Base-by-base conservation (phyloP, 2,888 invertebrate species). In the Papilio protenor region DNA sequence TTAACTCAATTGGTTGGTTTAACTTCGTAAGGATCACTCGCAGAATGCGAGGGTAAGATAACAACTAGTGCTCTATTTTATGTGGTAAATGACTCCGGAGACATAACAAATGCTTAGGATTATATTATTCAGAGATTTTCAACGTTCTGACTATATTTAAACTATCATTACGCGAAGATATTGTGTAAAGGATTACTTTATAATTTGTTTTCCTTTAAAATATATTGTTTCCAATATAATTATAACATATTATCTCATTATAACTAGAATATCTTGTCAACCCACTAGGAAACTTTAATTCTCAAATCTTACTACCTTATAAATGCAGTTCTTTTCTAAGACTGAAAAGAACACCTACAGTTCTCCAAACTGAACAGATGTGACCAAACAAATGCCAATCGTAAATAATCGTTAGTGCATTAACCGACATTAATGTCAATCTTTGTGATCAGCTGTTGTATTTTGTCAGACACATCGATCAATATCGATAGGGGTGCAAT, bases 391-490 rank as follows among this genome's bases (percentile, higher is more conserved):
- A 66, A 40, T 40, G 66, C 11, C 66, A 27, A 10, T n/a, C 11
- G 33, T 27, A 71, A 71, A 49, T 52, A 52, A 71, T 71, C 27
- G 27, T 52, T 55, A 52, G 47, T 71, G 27, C 71, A 27, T 71
- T 71, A 71, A 18, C 18, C 27, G 52, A 52, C 52, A 27, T 71
- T 27, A 71, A 71, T 21, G 18, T 71, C 21, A 76, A 75, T 18
- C 16, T 57, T 52, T 61, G 59, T 49, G 59, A 75, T 69, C 71
- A 52, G 73, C 75, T 77, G 79, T 64, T 74, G 70, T 75, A 80
- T 85, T 85, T 83, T 85, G 82, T 83, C 87, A 91, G 90, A 90
- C 88, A 86, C 88, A 93, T 92, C 91, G 89, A 93, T 92, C 90
- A 93, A 87, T 84, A 88, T 89, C 86, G 88, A 89, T 88, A 87